Conservation (phyloP, 35 echinoderm and acorn worm species). For the Hemicentrotus pulcherrimus region DNA sequence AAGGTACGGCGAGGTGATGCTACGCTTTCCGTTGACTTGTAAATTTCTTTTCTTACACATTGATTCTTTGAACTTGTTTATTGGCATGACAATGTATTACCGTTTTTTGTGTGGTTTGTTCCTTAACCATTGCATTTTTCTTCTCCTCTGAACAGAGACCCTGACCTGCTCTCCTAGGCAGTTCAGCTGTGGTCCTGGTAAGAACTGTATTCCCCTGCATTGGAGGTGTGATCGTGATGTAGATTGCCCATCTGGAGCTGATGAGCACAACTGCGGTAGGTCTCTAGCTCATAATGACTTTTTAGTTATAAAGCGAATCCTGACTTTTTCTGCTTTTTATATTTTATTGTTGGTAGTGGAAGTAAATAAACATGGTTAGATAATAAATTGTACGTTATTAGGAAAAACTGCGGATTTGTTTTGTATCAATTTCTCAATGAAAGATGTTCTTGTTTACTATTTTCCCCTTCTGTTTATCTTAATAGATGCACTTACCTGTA, state of each 20-base stretch:
- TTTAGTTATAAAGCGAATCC: background rate
- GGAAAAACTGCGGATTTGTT: no score
- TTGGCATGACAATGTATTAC: no score
- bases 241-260: slow-evolving; percentile 68
- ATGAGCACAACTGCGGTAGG: slow-evolving; percentile 77
- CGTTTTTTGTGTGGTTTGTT: background rate
- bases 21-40: no score
- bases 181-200: slow-evolving; percentile 59
- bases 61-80: no score
- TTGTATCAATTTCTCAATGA: no score
- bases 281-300: background rate
- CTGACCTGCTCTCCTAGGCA: slow-evolving; percentile 52
- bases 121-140: background rate
- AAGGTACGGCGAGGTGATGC: no score
- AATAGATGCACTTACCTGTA: slow-evolving; percentile 60
- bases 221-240: slow-evolving; percentile 83
- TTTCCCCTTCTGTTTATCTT: background rate
- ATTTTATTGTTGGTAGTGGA: background rate
- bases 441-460: no score
- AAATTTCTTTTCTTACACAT: no score
- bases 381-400: no score
- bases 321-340: background rate
- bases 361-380: no score
- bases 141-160: slow-evolving; percentile 34
- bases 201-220: slow-evolving; percentile 65